Evolutionary conservation across 1,140 invertebrate species (phyloP), one percentile per base, ranked within the genome.

Genomic region (Hyles euphorbiae): DNA sequence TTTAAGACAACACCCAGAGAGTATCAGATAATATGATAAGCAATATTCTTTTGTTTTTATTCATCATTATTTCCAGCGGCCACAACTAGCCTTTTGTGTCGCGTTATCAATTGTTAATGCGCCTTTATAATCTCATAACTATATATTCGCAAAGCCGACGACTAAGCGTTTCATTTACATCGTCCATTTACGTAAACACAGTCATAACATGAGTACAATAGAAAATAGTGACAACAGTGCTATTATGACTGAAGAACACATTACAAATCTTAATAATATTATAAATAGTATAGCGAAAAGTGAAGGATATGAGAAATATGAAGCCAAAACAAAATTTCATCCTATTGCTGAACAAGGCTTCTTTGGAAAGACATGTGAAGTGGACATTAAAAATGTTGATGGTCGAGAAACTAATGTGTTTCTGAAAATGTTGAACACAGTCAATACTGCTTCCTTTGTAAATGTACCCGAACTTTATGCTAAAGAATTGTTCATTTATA

Each of bases 321-420:
- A 70, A 50, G 43, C 72, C 1, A 32, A 22, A 9, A 69, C 53
- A 46, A 72, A 54, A 60, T 49, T 55, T 3, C 48, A 60, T 32
- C 40, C 40, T 8, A 33, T 58, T 2, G 55, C 63, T 0, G 68
- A 63, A 5, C 63, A 63, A 4, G 68, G 65, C 53, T 70, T 61
- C 58, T 54, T 73, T 3, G 71, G 63, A 34, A 11, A 10, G 0
- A 49, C 65, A 40, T 66, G 56, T 40, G 65, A 68, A 64, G 60
- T 69, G 3, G 55, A 60, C 34, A 61, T 72, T 22, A 62, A 55
- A 50, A 66, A 66, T 5, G 34, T 57, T 51, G 65, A 58, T 33
- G 43, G 57, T 2, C 69, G 65, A 56, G 60, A 64, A 49, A 69
- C 50, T 34, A 62, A 72, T 46, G 10, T 77, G 3, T 77, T 77